Conservation (phyloP, 1,140 invertebrate genomes). For the Rhopalosiphum maidis region DNA sequence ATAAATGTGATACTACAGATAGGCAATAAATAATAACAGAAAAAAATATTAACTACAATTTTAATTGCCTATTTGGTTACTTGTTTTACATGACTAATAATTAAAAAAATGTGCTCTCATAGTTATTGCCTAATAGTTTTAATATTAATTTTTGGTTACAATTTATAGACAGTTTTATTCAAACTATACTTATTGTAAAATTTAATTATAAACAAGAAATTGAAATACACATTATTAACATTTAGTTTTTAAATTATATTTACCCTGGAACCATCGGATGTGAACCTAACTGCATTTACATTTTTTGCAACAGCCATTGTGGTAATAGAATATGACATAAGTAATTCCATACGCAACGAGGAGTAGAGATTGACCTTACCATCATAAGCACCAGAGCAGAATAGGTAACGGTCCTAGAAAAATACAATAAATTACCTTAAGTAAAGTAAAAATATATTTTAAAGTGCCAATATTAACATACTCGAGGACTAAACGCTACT, state of each 20-base stretch:
- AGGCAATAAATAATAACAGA: background rate
- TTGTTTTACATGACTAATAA: background rate
- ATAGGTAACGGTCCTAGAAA: constrained; percentile 66
- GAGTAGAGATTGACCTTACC: constrained; percentile 67
- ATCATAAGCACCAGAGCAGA: constrained; percentile 67
- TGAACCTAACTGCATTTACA: constrained; percentile 66
- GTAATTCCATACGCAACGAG: constrained; percentile 64
- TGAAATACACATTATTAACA: background rate
- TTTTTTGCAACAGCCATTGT: constrained; percentile 64
- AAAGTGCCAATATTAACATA: constrained; percentile 60
- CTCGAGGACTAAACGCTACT: constrained; percentile 66
- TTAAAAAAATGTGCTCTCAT: background rate
- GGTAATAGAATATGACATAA: constrained; percentile 65
- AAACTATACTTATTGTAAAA: too few relatives aligned
- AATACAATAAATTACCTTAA: constrained; percentile 5
- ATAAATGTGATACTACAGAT: background rate
- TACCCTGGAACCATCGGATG: constrained; percentile 65
- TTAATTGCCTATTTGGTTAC: background rate
- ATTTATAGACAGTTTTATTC: background rate
- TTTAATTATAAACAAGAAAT: background rate
- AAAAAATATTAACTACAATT: background rate
- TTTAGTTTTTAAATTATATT: constrained; percentile 46
- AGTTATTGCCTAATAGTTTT: background rate
- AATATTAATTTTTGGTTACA: background rate
- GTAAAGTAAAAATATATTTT: background rate